Evolutionary conservation across 2,888 invertebrate genomes (phyloP).

Genomic region (Deilephila porcellus): DNA sequence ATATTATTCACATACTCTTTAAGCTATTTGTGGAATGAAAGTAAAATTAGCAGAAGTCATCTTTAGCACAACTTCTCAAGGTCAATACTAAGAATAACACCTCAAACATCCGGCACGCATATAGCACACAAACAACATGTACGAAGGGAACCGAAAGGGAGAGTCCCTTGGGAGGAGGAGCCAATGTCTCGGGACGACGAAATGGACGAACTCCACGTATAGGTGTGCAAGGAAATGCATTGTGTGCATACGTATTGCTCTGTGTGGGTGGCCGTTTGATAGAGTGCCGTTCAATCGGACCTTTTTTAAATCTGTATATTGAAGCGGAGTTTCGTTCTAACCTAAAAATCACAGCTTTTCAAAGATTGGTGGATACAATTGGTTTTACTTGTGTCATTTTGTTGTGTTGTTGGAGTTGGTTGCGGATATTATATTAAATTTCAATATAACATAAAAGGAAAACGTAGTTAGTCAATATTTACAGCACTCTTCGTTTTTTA

Average conservation of each 20-base stretch:
- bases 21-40: no score
- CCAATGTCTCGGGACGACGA: slow-evolving; percentile 77
- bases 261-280: slow-evolving; percentile 62
- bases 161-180: slow-evolving; percentile 84
- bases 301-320: slow-evolving; percentile 41
- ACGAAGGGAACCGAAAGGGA: slow-evolving; percentile 72
- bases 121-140: slow-evolving; percentile 49
- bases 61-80: slow-evolving; percentile 3
- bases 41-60: no score
- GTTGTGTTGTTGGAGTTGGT: background rate
- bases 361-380: background rate
- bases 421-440: background rate
- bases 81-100: slow-evolving; percentile 63
- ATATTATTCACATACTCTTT: no score
- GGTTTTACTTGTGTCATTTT: background rate
- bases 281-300: slow-evolving; percentile 57
- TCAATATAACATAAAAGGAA: no score
- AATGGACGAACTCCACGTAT: slow-evolving; percentile 79
- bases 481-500: no score
- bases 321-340: slow-evolving; percentile 33
- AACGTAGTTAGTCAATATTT: no score
- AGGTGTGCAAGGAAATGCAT: slow-evolving; percentile 81
- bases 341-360: slow-evolving; percentile 12
- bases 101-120: slow-evolving; percentile 37
- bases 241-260: slow-evolving; percentile 54